Conservation (phyloP, 2,888 invertebrate genomes). For the Abscondita cerata region DNA sequence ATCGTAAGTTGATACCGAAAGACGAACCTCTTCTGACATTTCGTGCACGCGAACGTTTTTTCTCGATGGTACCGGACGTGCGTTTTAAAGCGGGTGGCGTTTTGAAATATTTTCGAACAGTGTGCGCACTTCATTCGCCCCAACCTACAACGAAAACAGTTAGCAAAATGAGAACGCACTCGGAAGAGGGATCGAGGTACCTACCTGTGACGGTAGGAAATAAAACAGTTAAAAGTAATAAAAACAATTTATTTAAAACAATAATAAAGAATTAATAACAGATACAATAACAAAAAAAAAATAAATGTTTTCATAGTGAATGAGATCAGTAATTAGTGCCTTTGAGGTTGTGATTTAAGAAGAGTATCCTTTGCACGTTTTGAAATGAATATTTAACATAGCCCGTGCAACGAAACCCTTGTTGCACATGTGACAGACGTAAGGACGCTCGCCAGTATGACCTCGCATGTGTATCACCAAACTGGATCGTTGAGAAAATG, state of each 20-base stretch:
- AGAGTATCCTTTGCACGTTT: constrained; percentile 57
- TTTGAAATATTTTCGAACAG: constrained; percentile 63
- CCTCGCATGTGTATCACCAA: constrained; percentile 70
- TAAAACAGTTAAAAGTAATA: too few species aligned
- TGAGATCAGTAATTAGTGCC: background rate
- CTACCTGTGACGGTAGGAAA: too few species aligned
- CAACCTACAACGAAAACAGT: background rate
- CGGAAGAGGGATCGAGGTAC: too few species aligned
- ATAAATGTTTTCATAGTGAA: too few species aligned
- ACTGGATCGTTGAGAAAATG: constrained; percentile 69
- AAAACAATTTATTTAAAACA: too few species aligned
- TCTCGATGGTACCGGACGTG: constrained; percentile 16
- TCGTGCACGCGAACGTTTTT: constrained; percentile 14
- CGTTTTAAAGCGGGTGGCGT: background rate
- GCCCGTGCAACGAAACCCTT: constrained; percentile 70
- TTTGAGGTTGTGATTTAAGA: background rate
- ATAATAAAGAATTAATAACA: too few species aligned
- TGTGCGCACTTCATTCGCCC: constrained; percentile 54
- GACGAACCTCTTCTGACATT: constrained; percentile 12
- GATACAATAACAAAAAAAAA: too few species aligned
- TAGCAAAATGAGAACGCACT: background rate
- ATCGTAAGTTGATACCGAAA: constrained; percentile 5
- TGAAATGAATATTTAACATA: constrained; percentile 68
- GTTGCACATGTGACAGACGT: constrained; percentile 65
- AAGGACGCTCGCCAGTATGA: constrained; percentile 69